Base-by-base conservation (phyloP, 2,113 vertebrate genomes). In the Gasterosteus aculeatus region DNA sequence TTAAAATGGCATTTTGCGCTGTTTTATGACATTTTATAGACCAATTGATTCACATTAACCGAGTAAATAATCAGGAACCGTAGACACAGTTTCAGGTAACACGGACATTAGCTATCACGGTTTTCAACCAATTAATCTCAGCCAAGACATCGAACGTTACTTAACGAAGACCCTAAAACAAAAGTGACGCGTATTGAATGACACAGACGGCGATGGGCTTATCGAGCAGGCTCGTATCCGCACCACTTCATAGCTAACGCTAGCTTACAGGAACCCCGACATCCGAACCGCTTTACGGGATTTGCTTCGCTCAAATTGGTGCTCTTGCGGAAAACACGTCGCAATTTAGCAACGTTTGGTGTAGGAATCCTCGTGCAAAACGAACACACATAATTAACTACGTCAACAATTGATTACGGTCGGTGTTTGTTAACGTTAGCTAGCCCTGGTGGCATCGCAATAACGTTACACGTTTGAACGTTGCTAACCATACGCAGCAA, bases 401-500 rank as follows among this genome's bases (percentile, higher is more conserved):
- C 35, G 38, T 10, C 1, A 16, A 14, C 11, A 33, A 47, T 31
- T 59, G 60, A 19, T 61, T 18, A 18, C 38, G 35, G 1, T 49
- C 33, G 2, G 22, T 26, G 16, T 78, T 29, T 57, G 49, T 57
- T 69, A 38, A 53, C 31, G 10, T 65, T 77, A 39, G 66, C 44
- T 63, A 16, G 12, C 56, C 35, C 10, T 10, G 44, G 56, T 54
- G 26, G 78, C 67, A 69, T 46, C 39, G 67, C 29, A 62, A 11
- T 38, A 75, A 57, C 15, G 47, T 64, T 80, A 79, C 75, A 80
- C 75, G 78, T 80, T 74, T 83, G 56, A 78, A 69, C 35, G 65
- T 10, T 57, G 77, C 78, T 85, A 78, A 19, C 74, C 47, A 75
- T 69, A 72, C 74, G 72, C 80, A 70, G 54, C n/a, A 60, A 70